A percentile compares a stretch with the other conserved stretches of the same genome.
These are phyloP conservation scores for Carassius carassius DNA, from an alignment of 2,113 vertebrate genomes.

Conservation along the genomic window DNA sequence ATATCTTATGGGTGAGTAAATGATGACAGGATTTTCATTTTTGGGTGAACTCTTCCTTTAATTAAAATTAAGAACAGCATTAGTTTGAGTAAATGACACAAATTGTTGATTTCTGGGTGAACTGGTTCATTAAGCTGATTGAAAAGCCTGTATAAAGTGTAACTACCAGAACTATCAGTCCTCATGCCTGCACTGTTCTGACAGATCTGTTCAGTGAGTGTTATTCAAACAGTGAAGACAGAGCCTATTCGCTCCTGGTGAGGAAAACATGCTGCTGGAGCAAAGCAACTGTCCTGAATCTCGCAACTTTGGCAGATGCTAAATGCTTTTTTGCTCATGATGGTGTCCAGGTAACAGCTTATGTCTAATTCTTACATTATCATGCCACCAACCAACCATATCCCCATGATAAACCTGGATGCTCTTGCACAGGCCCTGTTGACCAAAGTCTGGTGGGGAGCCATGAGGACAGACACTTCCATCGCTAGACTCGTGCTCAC, in stretches of 20 bases:
- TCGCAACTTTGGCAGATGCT: constrained; percentile 90
- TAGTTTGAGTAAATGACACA: neutral
- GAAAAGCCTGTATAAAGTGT: neutral
- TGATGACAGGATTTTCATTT: no score
- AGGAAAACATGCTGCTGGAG: constrained; percentile 87
- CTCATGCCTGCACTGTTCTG: neutral
- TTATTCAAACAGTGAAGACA: constrained; percentile 87
- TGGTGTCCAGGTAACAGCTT: constrained; percentile 85
- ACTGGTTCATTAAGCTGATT: neutral
- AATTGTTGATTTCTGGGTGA: neutral
- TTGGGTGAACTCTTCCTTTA: neutral
- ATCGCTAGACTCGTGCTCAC: constrained; percentile 86
- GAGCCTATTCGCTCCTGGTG: constrained; percentile 87
- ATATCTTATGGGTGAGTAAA: no score
- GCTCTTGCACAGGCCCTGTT: constrained; percentile 83
- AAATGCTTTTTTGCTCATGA: constrained; percentile 94
- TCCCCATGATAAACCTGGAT: constrained; percentile 1
- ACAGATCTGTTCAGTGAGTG: constrained; percentile 91
- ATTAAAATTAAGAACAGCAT: neutral
- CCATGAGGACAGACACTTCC: constrained; percentile 86
- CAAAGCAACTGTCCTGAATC: constrained; percentile 87
- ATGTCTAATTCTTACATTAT: neutral
- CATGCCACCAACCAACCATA: neutral
- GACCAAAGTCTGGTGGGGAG: constrained; percentile 97
- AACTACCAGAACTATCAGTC: neutral